Evolutionary conservation across 1,140 invertebrate genomes (phyloP).

Genomic region (Diorhabda sublineata): DNA sequence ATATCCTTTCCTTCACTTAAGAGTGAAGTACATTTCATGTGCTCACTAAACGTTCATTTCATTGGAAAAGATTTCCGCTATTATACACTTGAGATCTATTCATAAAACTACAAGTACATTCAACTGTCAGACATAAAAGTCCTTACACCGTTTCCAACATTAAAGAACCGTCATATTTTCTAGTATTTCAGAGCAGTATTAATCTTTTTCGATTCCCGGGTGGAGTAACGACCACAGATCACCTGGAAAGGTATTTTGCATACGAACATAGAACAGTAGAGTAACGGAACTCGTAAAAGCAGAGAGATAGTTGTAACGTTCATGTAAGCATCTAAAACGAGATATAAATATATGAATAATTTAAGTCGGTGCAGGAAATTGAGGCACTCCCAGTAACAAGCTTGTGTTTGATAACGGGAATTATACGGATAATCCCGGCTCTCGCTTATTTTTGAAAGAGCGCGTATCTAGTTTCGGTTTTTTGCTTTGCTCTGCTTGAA

Average conservation of each 20-base stretch:
- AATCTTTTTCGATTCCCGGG: slow-evolving; percentile 1
- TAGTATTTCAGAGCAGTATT: background rate
- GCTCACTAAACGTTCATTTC: no score
- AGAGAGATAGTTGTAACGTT: slow-evolving; percentile 12
- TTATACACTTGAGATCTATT: no score
- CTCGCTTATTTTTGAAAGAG: background rate
- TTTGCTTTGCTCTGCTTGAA: no score
- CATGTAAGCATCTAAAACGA: slow-evolving; percentile 29
- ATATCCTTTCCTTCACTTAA: no score
- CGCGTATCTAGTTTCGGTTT: no score
- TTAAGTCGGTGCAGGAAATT: slow-evolving; percentile 31
- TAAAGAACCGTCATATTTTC: no score
- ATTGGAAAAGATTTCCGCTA: no score
- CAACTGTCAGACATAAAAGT: no score
- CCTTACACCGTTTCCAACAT: no score
- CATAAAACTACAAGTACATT: no score
- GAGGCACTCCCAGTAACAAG: slow-evolving; percentile 25
- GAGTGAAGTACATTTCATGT: no score
- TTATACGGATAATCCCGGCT: slow-evolving; percentile 26
- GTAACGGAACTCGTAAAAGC: slow-evolving; percentile 4
- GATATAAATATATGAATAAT: slow-evolving; percentile 37
- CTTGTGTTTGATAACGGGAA: slow-evolving; percentile 23
- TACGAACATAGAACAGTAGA: background rate
- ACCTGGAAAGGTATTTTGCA: background rate
- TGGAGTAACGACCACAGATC: background rate